Base-by-base conservation (phyloP, 2,113 vertebrate genomes). In the Platysteira castanea region DNA sequence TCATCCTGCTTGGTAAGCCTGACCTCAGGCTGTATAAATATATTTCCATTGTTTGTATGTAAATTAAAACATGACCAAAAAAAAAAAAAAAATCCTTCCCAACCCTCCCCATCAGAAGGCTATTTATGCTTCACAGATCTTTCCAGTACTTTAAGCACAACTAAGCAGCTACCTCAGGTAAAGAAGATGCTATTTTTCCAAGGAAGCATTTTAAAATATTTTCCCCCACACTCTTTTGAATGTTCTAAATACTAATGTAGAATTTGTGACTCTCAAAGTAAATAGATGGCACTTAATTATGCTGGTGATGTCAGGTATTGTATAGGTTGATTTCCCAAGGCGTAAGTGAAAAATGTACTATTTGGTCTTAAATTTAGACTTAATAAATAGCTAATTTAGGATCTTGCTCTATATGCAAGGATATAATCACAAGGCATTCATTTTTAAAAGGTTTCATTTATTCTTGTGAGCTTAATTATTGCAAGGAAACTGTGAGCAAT, bases 331-430 rank as follows among this genome's bases (percentile, higher is more conserved):
- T 98, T 99, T 99, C 99, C 99, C 99, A 97, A 98, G 99, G 98
- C 97, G 92, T 98, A 98, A 98, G 98, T 98, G 98, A 98, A 98
- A 98, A 98, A 98, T 98, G 98, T 96, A 98, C 97, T 98, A 98
- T 98, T 98, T 98, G 98, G 98, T 99, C 98, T 99, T 98, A 98
- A 99, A 98, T 98, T 99, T 98, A 98, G 98, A 98, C 98, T 99
- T 99, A 99, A 99, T 99, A 99, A 99, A 99, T 99, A 99, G 99
- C 99, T 99, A 99, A 99, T 99, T 99, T 99, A 99, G 98, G 98
- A 99, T 98, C 98, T 98, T 98, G 98, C 98, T 98, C 98, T 98
- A 97, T 98, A 98, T 98, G 98, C 98, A 99, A 99, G 98, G 99
- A 99, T 99, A 99, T 99, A 99, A 99, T 99, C 98, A 98, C 98